Evolutionary conservation across 2,797 vertebrate genomes (phyloP).

Genomic region (Lophius americanus): DNA sequence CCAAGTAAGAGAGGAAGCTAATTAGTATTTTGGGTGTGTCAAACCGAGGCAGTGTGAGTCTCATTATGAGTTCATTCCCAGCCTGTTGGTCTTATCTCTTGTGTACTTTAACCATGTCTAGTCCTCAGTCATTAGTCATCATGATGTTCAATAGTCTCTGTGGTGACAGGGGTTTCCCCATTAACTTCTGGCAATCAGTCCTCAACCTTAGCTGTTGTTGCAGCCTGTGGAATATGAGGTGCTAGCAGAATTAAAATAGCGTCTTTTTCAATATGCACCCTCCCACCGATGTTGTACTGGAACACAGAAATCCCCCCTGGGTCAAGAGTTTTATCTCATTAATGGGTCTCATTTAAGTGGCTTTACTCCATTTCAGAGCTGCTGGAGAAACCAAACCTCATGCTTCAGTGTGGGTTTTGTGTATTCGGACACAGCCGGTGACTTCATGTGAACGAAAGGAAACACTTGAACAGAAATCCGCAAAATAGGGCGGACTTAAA

Average conservation of each 20-base stretch:
- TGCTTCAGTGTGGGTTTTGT: slow-evolving; percentile 53
- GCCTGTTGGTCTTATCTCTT: slow-evolving; percentile 40
- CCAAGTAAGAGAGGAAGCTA: slow-evolving; percentile 83
- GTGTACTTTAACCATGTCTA: slow-evolving; percentile 46
- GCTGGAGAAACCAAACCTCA: slow-evolving; percentile 35
- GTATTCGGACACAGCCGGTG: slow-evolving; percentile 39
- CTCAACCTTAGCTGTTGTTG: slow-evolving; percentile 47
- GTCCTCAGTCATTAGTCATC: slow-evolving; percentile 61
- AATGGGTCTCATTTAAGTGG: slow-evolving; percentile 40
- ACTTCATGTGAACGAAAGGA: slow-evolving; percentile 66
- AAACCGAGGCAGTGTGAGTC: slow-evolving; percentile 22
- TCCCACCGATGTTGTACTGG: slow-evolving; percentile 34
- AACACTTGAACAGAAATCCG: slow-evolving; percentile 56
- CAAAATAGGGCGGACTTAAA: slow-evolving; percentile 44
- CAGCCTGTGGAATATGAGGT: slow-evolving; percentile 58
- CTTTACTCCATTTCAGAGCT: slow-evolving; percentile 41
- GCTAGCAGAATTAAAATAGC: slow-evolving; percentile 25
- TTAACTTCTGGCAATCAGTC: slow-evolving; percentile 33
- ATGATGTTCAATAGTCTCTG: slow-evolving; percentile 51
- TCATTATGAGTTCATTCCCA: slow-evolving; percentile 26
- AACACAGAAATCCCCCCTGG: slow-evolving; percentile 27
- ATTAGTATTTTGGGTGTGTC: slow-evolving; percentile 26
- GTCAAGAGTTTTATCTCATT: slow-evolving; percentile 44
- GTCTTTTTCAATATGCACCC: slow-evolving; percentile 24
- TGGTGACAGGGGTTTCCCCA: slow-evolving; percentile 39